phyloP scores from a whole-genome alignment of 2,113 vertebrate genomes.

The Ramphastos sulfuratus region DNA sequence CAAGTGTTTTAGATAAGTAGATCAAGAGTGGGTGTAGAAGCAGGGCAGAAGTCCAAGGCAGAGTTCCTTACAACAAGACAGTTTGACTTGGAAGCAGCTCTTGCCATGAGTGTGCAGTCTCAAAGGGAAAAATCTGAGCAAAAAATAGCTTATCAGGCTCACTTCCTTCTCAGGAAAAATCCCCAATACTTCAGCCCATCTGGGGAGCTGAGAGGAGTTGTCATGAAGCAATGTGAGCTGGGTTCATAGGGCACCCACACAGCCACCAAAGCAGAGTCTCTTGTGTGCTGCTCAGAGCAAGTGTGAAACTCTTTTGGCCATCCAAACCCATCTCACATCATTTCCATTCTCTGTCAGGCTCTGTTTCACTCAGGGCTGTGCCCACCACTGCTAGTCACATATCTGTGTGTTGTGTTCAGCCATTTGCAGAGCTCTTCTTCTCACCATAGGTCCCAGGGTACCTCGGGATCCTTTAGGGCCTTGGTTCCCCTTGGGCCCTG shows the following conservation, averaged over 20 bases:
- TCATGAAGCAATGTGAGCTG: neutral
- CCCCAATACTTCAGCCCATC: constrained; percentile 6
- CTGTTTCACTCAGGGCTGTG: neutral
- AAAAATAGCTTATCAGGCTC: constrained; percentile 51
- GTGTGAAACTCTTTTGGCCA: neutral
- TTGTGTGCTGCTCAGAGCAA: neutral
- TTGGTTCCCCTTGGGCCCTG: constrained; percentile 84
- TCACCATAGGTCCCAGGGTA: constrained; percentile 93
- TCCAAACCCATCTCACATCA: neutral
- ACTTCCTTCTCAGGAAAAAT: constrained; percentile 5
- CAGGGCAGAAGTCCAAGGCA: constrained; percentile 49
- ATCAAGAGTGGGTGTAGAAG: constrained; percentile 56
- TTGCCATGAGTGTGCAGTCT: constrained; percentile 41
- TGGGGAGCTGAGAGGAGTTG: neutral
- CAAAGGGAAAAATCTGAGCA: constrained; percentile 18
- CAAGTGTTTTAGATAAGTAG: constrained; percentile 44
- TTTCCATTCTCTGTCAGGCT: neutral
- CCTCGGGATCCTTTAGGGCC: constrained; percentile 97
- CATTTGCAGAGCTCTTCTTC: constrained; percentile 51
- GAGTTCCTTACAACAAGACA: constrained; percentile 23
- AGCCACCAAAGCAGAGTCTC: neutral
- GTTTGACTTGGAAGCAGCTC: constrained; percentile 44
- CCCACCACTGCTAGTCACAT: neutral
- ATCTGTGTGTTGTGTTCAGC: neutral
- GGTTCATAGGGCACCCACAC: neutral